phyloP scores from a whole-genome alignment of 1,140 invertebrate species.

The Muscidifurax raptorellus region DNA sequence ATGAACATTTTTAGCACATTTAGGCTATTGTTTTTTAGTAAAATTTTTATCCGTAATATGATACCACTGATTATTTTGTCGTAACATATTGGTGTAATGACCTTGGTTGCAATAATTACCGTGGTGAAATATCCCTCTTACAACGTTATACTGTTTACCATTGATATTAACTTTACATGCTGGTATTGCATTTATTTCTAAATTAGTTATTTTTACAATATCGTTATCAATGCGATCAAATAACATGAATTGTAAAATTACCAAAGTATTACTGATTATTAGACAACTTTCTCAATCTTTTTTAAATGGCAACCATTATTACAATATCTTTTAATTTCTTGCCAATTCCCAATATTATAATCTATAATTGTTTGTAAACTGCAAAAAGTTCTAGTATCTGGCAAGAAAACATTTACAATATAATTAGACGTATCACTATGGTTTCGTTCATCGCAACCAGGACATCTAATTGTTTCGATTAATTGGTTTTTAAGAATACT shows the following conservation, averaged over 20 bases:
- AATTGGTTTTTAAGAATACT: background rate
- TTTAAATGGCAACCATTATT: background rate
- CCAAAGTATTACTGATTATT: background rate
- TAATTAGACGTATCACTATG: background rate
- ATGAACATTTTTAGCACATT: too few species aligned
- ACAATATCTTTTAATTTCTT: conserved; percentile 7
- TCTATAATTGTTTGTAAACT: conserved; percentile 2
- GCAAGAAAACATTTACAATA: background rate
- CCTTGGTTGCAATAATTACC: background rate
- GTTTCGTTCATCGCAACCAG: background rate
- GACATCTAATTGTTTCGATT: background rate
- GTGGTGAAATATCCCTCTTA: conserved; percentile 55
- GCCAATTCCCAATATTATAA: conserved; percentile 8
- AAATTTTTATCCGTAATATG: too few species aligned
- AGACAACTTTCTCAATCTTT: background rate
- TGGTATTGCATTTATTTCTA: conserved; percentile 5
- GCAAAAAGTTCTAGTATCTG: background rate
- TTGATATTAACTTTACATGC: background rate
- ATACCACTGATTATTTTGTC: too few species aligned
- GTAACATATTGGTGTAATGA: too few species aligned
- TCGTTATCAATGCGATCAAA: background rate
- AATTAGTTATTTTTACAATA: conserved; percentile 33
- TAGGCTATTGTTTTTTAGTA: too few species aligned
- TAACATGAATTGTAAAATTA: background rate
- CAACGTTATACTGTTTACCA: too few species aligned